Evolutionary conservation across 2,888 invertebrate species (phyloP), one percentile per base, ranked within the genome.

Genomic region (Cyclophora albipunctata): DNA sequence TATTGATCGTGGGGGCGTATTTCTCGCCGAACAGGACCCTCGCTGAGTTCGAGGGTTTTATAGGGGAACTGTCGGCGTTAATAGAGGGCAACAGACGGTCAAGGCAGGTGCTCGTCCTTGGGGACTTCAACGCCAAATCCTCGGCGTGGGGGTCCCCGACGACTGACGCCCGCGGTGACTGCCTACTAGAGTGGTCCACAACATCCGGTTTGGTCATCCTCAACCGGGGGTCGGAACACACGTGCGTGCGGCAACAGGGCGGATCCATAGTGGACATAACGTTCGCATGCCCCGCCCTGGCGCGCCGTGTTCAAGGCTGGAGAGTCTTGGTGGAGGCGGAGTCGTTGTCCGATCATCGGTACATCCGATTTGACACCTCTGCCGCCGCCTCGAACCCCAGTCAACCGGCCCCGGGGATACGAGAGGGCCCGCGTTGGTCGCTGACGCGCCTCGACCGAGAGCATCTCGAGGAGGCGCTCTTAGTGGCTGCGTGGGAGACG

Each of bases 21-120:
- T 62, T 61, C 50, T 60, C 60, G 0, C 64, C 63, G 0, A 64
- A 59, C 33, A 46, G 56, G 5, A 42, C 40, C 3, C 47, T 62
- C 3, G 45, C 53, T 0, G 59, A 66, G 4, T 64, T 60, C 4
- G 62, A 63, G 44, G n/a, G 2, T 2, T 54, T 56, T 3, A 51
- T 42, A 4, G 7, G 20, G 20, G 42, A 42, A 1, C 4, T 37
- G 37, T 4, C 37, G 4, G 5, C 4, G 1, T 5, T 37, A 60
- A 0, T 45, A 6, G 2, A 49, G 40, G 5, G n/a, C 59, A 0
- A 50, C 48, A 3, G 34, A 45, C 7, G 54, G 0, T 45, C 54
- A 1, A n/a, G 45, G 3, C 60, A 54, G 0, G 5, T 42, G 6
- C 7, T 47, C 2, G 35, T 42, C 42, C n/a, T 20, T 5, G 42